Evolutionary conservation across 2,113 vertebrate genomes (phyloP).

Genomic region (Stigmatopora argus): DNA sequence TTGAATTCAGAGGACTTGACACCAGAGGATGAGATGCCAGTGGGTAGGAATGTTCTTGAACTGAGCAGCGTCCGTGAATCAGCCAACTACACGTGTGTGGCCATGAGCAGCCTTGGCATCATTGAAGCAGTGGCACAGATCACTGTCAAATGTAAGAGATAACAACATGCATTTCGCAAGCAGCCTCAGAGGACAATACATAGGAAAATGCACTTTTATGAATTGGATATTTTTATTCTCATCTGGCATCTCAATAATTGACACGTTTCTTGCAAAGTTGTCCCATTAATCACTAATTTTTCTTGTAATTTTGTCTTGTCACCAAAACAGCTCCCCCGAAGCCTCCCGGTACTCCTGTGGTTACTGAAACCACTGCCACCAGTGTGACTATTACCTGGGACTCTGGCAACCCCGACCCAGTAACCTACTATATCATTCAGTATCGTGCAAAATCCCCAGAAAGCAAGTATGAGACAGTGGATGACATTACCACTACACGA

Average conservation of each 20-base stretch:
- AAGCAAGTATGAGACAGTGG: slow-evolving; percentile 89
- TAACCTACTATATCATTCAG: slow-evolving; percentile 93
- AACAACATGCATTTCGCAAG: slow-evolving; percentile 3
- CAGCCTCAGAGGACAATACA: not conserved
- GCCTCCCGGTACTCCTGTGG: slow-evolving; percentile 88
- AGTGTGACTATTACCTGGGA: slow-evolving; percentile 99
- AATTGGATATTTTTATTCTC: not conserved
- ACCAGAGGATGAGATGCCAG: slow-evolving; percentile 95
- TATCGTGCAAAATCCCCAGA: slow-evolving; percentile 92
- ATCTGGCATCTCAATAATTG: not conserved
- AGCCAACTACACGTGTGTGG: slow-evolving; percentile 98
- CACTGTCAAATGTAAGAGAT: slow-evolving; percentile 79
- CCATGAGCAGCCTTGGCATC: slow-evolving; percentile 98
- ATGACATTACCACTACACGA: slow-evolving; percentile 95
- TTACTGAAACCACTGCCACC: slow-evolving; percentile 95
- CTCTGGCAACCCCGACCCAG: slow-evolving; percentile 93
- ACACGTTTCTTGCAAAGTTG: not conserved
- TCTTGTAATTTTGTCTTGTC: slow-evolving; percentile 19
- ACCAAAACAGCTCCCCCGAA: slow-evolving; percentile 84
- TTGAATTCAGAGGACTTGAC: slow-evolving; percentile 92
- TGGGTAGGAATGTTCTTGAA: slow-evolving; percentile 93
- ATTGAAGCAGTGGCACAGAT: slow-evolving; percentile 95
- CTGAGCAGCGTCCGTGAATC: slow-evolving; percentile 93
- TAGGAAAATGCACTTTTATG: not conserved
- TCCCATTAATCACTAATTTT: rapidly evolving